These are phyloP conservation scores for Leptarthrus brevirostris DNA, from an alignment of 2,888 invertebrate species.

Conservation along the genomic window DNA sequence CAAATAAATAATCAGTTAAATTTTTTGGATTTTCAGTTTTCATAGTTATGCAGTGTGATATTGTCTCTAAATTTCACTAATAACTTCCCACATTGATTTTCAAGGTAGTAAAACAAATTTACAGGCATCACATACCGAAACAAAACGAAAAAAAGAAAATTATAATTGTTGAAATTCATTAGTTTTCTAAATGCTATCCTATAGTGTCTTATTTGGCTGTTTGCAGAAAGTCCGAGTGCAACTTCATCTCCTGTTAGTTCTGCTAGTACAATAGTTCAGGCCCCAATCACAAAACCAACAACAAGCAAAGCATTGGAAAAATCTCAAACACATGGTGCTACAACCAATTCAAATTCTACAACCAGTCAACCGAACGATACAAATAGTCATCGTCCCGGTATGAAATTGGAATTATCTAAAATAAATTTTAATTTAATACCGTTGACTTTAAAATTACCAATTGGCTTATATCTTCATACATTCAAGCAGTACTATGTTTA, in stretches of 20 bases:
- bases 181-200: slow-evolving; percentile 16
- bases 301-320: slow-evolving; percentile 52
- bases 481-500: slow-evolving; percentile 38
- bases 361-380: slow-evolving; percentile 52
- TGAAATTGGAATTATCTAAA: slow-evolving; percentile 49
- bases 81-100: neutral
- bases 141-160: neutral
- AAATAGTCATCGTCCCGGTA: slow-evolving; percentile 53
- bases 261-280: slow-evolving; percentile 54
- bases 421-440: slow-evolving; percentile 16
- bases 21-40: neutral
- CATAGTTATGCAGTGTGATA: neutral
- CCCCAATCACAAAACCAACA: slow-evolving; percentile 52
- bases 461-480: slow-evolving; percentile 38
- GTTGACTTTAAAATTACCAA: slow-evolving; percentile 36
- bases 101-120: neutral
- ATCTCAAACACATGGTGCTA: slow-evolving; percentile 47
- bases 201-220: slow-evolving; percentile 46
- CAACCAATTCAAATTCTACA: slow-evolving; percentile 48
- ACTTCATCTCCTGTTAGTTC: slow-evolving; percentile 54
- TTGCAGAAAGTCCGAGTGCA: slow-evolving; percentile 55
- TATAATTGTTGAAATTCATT: slow-evolving; percentile 15
- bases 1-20: neutral
- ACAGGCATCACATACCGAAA: neutral
- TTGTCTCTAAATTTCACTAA: slow-evolving; percentile 12